Evolutionary conservation across 2,113 vertebrate species (phyloP), one percentile per base, ranked within the genome.

Genomic region (Hippocampus comes): DNA sequence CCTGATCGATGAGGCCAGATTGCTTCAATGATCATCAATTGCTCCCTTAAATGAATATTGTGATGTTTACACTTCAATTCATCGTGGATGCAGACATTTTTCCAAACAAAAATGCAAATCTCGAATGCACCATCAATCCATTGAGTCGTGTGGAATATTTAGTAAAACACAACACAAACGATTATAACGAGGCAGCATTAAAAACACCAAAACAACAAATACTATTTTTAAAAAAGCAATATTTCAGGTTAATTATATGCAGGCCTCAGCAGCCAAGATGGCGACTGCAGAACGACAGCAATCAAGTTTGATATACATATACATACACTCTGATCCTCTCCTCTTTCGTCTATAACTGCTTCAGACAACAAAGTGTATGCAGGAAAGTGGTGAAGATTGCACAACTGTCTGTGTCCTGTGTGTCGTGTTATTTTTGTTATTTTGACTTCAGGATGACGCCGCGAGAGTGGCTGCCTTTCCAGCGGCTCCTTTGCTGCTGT

Each of bases 241-340:
- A 43, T 12, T 66, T 14, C n/a, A 63, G 14, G 30, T 63, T 23
- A 27, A 30, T 59, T 21, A 12, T 17, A 17, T 25, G 63, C 64
- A 66, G 64, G 64, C 42, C 64, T 9, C 64, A 4, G 23, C 43
- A 27, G 43, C 43, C 64, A 66, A 66, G 64, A 66, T 66, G 64
- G 64, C 64, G 64, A 66, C 64, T 48, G 43, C 42, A 18, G 12
- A 46, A 66, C 14, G 21, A 56, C 59, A 27, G 20, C 5, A 48
- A 66, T 25, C 12, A 25, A 65, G 15, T 48, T 66, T 15, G 10
- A 46, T 46, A 46, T 46, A 38, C 34, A 46, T 7, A n/a, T n/a
- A n/a, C n/a, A n/a, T n/a, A n/a, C n/a, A n/a, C n/a, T n/a, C n/a
- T n/a, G n/a, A n/a, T n/a, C n/a, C n/a, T n/a, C n/a, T n/a, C n/a